These are phyloP conservation scores for Mustelus asterias DNA, from an alignment of 2,113 vertebrate species.

Conservation along the genomic window DNA sequence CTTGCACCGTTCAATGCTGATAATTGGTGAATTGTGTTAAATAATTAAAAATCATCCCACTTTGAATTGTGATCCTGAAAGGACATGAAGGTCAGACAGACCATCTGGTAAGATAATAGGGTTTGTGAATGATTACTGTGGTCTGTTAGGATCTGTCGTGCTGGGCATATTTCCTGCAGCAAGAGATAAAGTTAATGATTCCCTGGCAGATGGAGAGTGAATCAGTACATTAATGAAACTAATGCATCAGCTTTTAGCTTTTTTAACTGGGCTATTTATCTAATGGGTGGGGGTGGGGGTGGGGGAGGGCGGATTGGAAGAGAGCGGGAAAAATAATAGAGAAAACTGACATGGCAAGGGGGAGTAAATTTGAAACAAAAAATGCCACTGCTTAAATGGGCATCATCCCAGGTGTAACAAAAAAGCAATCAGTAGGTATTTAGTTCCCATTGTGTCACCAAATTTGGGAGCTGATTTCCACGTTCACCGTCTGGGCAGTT, in stretches of 20 bases:
- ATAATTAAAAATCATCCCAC: constrained; percentile 28
- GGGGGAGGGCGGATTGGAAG: not conserved
- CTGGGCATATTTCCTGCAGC: constrained; percentile 35
- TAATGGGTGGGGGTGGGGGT: no score
- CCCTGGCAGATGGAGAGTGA: constrained; percentile 33
- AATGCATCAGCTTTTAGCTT: not conserved
- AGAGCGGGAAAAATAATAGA: not conserved
- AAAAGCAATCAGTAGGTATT: not conserved
- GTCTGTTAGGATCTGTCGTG: constrained; percentile 1
- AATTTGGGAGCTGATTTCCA: not conserved
- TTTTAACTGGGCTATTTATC: constrained; percentile 26
- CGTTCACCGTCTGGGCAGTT: not conserved
- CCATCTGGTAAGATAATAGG: constrained; percentile 34
- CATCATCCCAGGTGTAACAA: not conserved
- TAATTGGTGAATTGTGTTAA: constrained; percentile 12
- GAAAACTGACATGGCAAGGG: not conserved
- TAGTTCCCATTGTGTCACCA: not conserved
- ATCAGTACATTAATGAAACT: constrained; percentile 31
- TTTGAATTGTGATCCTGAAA: constrained; percentile 29
- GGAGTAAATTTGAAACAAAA: not conserved
- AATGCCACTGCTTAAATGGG: not conserved
- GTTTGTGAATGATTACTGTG: constrained; percentile 32
- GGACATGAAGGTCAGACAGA: not conserved
- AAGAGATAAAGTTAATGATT: constrained; percentile 20
- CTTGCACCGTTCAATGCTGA: not conserved